Base-by-base conservation (phyloP, 37 sponge, comb jelly and placozoan species). In the Hexactinellida sp. region DNA sequence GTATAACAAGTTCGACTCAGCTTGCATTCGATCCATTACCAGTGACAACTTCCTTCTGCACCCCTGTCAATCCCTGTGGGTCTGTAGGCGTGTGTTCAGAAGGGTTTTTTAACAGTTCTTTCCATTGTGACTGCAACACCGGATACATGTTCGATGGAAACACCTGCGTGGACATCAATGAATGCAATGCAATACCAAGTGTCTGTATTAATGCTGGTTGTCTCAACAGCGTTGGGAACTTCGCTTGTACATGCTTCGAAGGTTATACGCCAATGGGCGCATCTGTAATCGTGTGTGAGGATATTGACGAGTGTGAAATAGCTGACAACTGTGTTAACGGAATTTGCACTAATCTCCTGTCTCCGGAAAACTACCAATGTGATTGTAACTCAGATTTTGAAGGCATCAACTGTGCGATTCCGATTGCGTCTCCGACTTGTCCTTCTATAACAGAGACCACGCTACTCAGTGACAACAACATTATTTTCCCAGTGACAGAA, bases 261-360 rank as follows among this genome's bases (percentile, higher is more conserved):
- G 76, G 76, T 63, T 63, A 25, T n/a, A n/a, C n/a, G n/a, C n/a
- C n/a, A n/a, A 19, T 47, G 16, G 76, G 1, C 3, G 13, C 13
- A n/a, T 10, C 30, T 23, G 76, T 32, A 1, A n/a, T 1, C 3
- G 5, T n/a, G 19, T 63, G 76, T 63, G 34, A 23, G 76, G 76
- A 63, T 28, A 63, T 63, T 7, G 30, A 63, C 13, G 76, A 63
- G 13, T 63, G 76, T n/a, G 32, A 63, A 63, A 63, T 63, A 25
- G 32, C 25, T 7, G 5, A 3, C 30, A 63, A 23, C 76, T 63
- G 76, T 63, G 30, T 63, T n/a, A 63, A 63, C 30, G 76, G 76
- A 7, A 63, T 21, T 63, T 63, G 76, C 76, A 63, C 76, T n/a
- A 63, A 63, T 63, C 76, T 63, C 76, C 76, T 63, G 5, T n/a